A percentile compares a stretch with the other conserved stretches of the same genome.
These are phyloP conservation scores for Lasiommata megera DNA, from an alignment of 2,888 invertebrate species.

Conservation along the genomic window DNA sequence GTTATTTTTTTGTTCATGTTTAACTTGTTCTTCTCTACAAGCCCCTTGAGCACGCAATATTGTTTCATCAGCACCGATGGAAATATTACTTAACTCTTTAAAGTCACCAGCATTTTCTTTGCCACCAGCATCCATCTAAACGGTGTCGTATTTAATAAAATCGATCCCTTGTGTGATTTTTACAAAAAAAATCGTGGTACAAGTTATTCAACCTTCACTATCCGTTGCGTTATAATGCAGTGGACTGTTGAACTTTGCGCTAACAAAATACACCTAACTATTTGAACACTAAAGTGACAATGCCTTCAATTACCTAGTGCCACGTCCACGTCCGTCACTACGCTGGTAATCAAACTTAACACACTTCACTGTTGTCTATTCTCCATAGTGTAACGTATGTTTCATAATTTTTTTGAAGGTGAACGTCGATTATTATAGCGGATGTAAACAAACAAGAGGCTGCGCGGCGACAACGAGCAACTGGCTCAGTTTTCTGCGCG, in stretches of 20 bases:
- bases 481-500: constrained; percentile 73
- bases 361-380: constrained; percentile 20
- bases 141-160: too few relatives aligned
- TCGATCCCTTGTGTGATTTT: background rate
- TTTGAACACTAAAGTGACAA: constrained; percentile 48
- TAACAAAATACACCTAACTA: constrained; percentile 49
- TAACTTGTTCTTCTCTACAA: constrained; percentile 1
- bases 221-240: constrained; percentile 45
- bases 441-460: constrained; percentile 77
- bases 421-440: constrained; percentile 25
- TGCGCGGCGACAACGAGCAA: constrained; percentile 75
- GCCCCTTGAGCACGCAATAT: background rate
- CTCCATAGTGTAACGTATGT: background rate
- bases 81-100: background rate
- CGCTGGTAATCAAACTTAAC: constrained; percentile 10
- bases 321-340: constrained; percentile 28
- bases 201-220: constrained; percentile 34
- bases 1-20: constrained; percentile 9
- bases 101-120: background rate
- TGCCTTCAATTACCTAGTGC: constrained; percentile 36
- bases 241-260: constrained; percentile 53
- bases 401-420: constrained; percentile 9
- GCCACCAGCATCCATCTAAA: background rate
- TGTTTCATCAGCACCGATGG: background rate
- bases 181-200: background rate